These are phyloP conservation scores for Gnathonemus longibarbis DNA, from an alignment of 2,113 vertebrate species.

Conservation along the genomic window DNA sequence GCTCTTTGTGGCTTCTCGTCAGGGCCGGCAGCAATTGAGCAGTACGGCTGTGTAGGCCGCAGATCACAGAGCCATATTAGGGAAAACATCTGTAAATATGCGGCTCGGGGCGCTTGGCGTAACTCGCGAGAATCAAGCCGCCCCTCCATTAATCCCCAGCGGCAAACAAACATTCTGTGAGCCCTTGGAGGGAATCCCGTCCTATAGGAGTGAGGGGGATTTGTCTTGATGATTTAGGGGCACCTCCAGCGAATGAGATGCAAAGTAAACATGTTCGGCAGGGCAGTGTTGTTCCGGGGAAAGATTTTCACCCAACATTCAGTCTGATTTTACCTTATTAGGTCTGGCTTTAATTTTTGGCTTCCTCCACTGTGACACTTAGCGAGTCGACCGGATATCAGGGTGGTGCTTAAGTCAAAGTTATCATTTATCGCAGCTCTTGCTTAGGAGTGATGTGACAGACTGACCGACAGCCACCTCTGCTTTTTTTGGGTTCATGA, in stretches of 20 bases:
- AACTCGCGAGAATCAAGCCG: neutral
- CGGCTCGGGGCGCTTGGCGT: neutral
- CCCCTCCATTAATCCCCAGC: neutral
- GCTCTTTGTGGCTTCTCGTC: conserved; percentile 10
- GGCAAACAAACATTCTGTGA: conserved; percentile 10
- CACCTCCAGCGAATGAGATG: conserved; percentile 44
- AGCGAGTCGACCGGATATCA: conserved; percentile 17
- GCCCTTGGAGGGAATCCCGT: conserved; percentile 17
- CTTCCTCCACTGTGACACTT: conserved; percentile 21
- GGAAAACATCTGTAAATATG: conserved; percentile 18
- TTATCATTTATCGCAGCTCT: conserved; percentile 10
- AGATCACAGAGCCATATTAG: conserved; percentile 14
- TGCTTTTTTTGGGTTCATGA: neutral
- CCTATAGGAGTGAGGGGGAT: conserved; percentile 7
- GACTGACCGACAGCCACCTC: neutral
- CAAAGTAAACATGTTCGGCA: conserved; percentile 31
- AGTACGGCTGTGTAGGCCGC: neutral
- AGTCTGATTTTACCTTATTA: conserved; percentile 59
- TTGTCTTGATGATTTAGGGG: conserved; percentile 24
- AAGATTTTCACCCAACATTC: conserved; percentile 41
- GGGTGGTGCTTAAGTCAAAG: conserved; percentile 28
- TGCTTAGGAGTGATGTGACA: neutral
- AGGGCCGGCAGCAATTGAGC: conserved; percentile 2
- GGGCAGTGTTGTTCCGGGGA: conserved; percentile 33
- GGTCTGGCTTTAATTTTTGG: conserved; percentile 48